A percentile compares a stretch with the other conserved stretches of the same genome.
These are phyloP conservation scores for Lepus timidus DNA, from an alignment of 2,113 vertebrate genomes.

Conservation along the genomic window DNA sequence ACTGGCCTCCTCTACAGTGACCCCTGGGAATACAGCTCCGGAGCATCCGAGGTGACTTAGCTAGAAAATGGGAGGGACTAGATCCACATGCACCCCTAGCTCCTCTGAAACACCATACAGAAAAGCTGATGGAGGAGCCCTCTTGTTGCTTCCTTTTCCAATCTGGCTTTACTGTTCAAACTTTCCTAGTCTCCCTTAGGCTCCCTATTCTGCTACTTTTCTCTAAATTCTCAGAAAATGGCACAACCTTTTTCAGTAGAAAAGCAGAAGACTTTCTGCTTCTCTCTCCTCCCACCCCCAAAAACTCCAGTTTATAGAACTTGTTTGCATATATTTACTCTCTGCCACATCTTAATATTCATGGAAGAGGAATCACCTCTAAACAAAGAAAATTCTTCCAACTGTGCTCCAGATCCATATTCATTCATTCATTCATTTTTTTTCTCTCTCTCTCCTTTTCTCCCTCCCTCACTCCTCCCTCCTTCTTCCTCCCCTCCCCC, in stretches of 20 bases:
- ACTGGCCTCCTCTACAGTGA: background rate
- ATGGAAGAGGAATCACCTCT: background rate
- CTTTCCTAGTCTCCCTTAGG: too few relatives aligned
- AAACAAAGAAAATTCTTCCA: background rate
- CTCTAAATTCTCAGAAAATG: background rate
- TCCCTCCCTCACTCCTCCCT: too few relatives aligned
- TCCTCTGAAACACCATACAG: background rate
- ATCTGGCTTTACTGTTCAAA: background rate
- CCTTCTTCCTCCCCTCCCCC: too few relatives aligned
- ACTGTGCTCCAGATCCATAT: background rate
- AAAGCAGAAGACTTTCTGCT: background rate
- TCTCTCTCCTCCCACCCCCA: background rate
- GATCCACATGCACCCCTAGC: background rate
- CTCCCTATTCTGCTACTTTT: background rate
- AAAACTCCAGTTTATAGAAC: background rate
- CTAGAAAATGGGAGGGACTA: background rate
- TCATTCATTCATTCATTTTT: too few relatives aligned
- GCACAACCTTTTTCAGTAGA: background rate
- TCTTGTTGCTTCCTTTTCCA: background rate
- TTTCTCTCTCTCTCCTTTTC: too few relatives aligned
- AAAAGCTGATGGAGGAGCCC: background rate
- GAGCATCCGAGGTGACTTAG: background rate
- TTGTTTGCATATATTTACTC: background rate
- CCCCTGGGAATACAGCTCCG: background rate
- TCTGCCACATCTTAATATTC: background rate